These are phyloP conservation scores for Brachionus rubens DNA, from an alignment of 1,140 invertebrate species.

Conservation along the genomic window DNA sequence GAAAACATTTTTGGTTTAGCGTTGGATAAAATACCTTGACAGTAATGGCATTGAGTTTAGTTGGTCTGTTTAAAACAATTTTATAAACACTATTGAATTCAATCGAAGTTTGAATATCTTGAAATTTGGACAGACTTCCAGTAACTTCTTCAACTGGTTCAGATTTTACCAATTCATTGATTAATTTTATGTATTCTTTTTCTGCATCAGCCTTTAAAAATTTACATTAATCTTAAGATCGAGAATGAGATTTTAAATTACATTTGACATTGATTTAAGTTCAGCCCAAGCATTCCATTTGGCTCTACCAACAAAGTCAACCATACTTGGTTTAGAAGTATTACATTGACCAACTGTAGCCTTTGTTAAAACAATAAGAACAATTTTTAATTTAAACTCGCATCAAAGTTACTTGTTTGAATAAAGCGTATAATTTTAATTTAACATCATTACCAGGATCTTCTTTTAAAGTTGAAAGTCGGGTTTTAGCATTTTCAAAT, in stretches of 20 bases:
- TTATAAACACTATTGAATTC: conserved; percentile 40
- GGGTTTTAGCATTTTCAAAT: conserved; percentile 55
- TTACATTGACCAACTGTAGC: conserved; percentile 64
- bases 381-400: neutral
- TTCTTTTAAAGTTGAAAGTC: conserved; percentile 59
- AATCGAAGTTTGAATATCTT: conserved; percentile 35
- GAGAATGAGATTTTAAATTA: conserved; percentile 47
- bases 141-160: neutral
- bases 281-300: conserved; percentile 68
- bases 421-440: conserved; percentile 65
- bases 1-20: neutral
- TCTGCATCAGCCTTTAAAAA: conserved; percentile 46
- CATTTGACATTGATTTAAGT: conserved; percentile 60
- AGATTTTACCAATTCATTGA: conserved; percentile 11
- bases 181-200: conserved; percentile 19
- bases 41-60: conserved; percentile 60
- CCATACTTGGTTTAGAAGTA: conserved; percentile 64
- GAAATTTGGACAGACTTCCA: neutral
- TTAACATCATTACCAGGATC: conserved; percentile 65
- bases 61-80: conserved; percentile 38
- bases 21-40: neutral
- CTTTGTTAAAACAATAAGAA: conserved; percentile 53
- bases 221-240: too few relatives aligned
- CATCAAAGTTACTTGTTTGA: conserved; percentile 62
- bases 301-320: conserved; percentile 66